Conservation (phyloP, 2,888 invertebrate genomes). For the Cloeon dipterum region DNA sequence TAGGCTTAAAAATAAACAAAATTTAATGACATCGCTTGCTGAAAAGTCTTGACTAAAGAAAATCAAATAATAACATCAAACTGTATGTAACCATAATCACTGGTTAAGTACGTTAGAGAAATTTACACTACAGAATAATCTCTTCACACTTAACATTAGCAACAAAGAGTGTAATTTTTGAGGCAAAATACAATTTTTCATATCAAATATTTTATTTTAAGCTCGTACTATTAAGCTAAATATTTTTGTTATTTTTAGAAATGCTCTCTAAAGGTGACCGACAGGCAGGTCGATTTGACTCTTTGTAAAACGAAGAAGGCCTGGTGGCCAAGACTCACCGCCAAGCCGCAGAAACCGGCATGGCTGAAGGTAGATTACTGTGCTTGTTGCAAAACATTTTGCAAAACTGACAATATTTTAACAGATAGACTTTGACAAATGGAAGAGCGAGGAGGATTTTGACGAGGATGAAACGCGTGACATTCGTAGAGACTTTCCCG, state of each 20-base stretch:
- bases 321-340: constrained; percentile 71
- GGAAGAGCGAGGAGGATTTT: constrained; percentile 57
- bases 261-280: constrained; percentile 35
- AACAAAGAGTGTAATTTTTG: too few species aligned
- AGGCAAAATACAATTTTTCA: neutral
- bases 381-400: neutral
- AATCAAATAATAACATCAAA: too few species aligned
- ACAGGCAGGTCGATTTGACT: constrained; percentile 51
- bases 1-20: too few species aligned
- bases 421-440: constrained; percentile 72
- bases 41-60: too few species aligned
- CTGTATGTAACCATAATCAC: too few species aligned
- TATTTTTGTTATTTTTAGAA: too few species aligned
- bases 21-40: too few species aligned
- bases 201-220: neutral
- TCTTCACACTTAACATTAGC: too few species aligned
- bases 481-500: constrained; percentile 53
- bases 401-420: neutral
- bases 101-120: too few species aligned
- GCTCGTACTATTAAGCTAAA: too few species aligned
- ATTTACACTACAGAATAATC: too few species aligned
- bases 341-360: constrained; percentile 59
- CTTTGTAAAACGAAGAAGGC: constrained; percentile 39
- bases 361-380: constrained; percentile 50
- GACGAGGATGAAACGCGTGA: constrained; percentile 39